Conservation (phyloP, 2,113 vertebrate species). For the Apaloderma vittatum region DNA sequence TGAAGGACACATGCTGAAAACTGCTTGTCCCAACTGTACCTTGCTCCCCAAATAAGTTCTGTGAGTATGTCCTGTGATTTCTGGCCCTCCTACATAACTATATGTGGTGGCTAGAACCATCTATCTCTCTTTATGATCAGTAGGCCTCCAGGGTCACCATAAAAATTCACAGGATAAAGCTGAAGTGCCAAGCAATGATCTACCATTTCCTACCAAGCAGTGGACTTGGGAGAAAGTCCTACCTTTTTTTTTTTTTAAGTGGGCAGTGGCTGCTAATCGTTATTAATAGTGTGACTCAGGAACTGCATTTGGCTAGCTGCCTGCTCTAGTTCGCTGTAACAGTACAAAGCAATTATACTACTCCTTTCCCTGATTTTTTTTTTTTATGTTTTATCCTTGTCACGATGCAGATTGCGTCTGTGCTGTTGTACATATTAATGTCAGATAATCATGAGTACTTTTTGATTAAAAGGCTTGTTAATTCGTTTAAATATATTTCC, state of each 20-base stretch:
- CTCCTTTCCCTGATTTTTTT: not conserved
- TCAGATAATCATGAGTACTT: not conserved
- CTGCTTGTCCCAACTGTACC: slow-evolving; percentile 26
- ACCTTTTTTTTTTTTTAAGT: not conserved
- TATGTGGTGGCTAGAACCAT: slow-evolving; percentile 21
- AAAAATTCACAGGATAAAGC: not conserved
- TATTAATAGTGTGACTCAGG: not conserved
- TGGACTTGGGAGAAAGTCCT: not conserved
- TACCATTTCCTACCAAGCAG: not conserved
- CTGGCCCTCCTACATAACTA: not conserved
- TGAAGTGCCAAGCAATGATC: not conserved
- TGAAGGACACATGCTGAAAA: slow-evolving; percentile 20
- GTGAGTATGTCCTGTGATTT: slow-evolving; percentile 34
- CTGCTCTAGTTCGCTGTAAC: not conserved
- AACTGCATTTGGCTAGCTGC: not conserved
- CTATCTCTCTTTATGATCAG: not conserved
- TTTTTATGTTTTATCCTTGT: not conserved
- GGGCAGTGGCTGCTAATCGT: not conserved
- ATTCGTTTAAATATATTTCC: not conserved
- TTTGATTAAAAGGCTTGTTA: not conserved
- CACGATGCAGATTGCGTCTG: not conserved
- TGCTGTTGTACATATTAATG: not conserved
- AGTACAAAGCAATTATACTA: not conserved
- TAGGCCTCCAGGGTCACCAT: not conserved
- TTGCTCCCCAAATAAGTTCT: not conserved